A percentile compares a stretch with the other conserved stretches of the same genome.
Conservation (phyloP, 2,888 invertebrate genomes). For the Drosophila melanosoma region DNA sequence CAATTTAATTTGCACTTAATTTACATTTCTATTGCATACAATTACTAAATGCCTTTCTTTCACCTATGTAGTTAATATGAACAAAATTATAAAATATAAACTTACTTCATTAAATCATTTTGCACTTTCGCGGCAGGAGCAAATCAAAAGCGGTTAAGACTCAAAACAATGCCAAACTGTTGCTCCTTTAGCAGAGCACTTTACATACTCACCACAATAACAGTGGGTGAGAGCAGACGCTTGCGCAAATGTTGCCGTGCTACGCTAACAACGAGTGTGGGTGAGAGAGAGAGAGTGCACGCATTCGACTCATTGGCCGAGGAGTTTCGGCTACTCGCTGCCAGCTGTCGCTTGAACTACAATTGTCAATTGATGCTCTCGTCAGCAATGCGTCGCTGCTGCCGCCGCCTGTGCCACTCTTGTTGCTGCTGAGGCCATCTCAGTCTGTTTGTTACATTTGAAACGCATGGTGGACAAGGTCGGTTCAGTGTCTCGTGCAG, state of each 20-base stretch:
- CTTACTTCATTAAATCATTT: too few relatives aligned
- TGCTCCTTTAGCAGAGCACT: constrained; percentile 49
- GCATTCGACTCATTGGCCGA: constrained; percentile 54
- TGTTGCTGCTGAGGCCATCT: constrained; percentile 40
- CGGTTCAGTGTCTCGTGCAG: constrained; percentile 58
- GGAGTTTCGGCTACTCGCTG: constrained; percentile 51
- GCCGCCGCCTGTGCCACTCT: constrained; percentile 24
- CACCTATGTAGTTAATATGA: not conserved
- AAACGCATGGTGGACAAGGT: constrained; percentile 61
- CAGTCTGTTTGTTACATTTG: constrained; percentile 75
- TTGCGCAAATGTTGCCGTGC: constrained; percentile 48
- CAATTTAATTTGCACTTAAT: not conserved
- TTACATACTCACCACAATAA: constrained; percentile 40
- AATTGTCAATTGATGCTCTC: constrained; percentile 45
- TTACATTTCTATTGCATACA: not conserved
- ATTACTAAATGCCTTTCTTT: not conserved
- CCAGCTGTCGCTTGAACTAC: constrained; percentile 25
- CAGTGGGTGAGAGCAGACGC: constrained; percentile 50
- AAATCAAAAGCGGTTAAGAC: not conserved
- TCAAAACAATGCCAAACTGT: constrained; percentile 65
- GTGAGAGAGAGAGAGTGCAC: constrained; percentile 8
- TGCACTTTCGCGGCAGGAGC: too few relatives aligned
- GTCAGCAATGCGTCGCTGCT: constrained; percentile 20
- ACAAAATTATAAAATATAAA: too few relatives aligned
- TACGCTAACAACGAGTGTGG: constrained; percentile 40